Conservation (phyloP, 2,113 vertebrate genomes). For the Dasyornis broadbenti region DNA sequence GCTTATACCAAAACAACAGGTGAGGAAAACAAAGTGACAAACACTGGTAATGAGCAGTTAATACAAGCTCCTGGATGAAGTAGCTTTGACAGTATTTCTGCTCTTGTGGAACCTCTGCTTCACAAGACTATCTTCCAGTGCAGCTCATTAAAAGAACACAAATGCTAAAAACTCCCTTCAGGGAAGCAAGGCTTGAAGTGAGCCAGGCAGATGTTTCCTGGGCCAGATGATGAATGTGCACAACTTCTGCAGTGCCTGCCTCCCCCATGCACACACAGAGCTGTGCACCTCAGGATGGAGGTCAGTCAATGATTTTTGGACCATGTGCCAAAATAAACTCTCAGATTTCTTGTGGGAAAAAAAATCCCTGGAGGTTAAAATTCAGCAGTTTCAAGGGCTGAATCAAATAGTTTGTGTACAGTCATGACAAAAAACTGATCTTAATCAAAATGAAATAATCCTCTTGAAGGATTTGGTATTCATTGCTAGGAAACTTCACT, state of each 20-base stretch:
- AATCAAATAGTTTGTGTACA: not conserved
- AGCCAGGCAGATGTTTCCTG: not conserved
- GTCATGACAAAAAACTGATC: not conserved
- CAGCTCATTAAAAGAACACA: not conserved
- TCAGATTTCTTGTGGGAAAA: not conserved
- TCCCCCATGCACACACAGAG: not conserved
- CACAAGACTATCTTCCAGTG: not conserved
- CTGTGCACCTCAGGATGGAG: not conserved
- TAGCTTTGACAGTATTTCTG: slow-evolving; percentile 7
- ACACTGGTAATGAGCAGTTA: slow-evolving; percentile 26
- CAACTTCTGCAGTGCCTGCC: not conserved
- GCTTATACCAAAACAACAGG: slow-evolving; percentile 15
- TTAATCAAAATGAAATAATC: slow-evolving; percentile 41
- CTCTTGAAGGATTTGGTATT: not conserved
- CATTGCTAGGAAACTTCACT: not conserved
- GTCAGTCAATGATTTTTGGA: not conserved
- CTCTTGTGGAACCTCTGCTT: not conserved
- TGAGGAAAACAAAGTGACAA: slow-evolving; percentile 19
- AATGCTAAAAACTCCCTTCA: not conserved
- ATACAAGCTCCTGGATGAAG: slow-evolving; percentile 28
- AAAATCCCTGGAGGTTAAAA: not conserved
- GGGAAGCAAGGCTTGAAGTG: not conserved
- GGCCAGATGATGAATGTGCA: not conserved
- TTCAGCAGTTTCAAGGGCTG: not conserved
- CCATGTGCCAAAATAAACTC: not conserved